Percentiles rank a stretch among this genome's conserved stretches.
Evolutionary conservation across 2,888 invertebrate genomes (phyloP).

Genomic region (Thymelicus acteon): DNA sequence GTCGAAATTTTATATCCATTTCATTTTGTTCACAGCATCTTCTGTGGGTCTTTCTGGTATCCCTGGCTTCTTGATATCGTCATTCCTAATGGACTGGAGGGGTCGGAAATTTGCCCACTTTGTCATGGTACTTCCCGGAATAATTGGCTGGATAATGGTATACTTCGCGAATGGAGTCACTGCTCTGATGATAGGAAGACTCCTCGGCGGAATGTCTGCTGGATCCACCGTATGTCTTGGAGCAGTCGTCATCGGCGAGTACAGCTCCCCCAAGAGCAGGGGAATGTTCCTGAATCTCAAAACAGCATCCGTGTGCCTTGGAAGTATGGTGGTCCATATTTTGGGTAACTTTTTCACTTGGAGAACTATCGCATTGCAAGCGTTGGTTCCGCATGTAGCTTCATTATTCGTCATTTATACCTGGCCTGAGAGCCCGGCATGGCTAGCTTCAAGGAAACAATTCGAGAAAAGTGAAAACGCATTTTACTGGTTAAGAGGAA

Average conservation of each 20-base stretch:
- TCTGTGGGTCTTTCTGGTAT: conserved; percentile 53
- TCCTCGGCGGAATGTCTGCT: conserved; percentile 55
- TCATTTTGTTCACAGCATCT: conserved; percentile 53
- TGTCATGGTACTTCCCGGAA: conserved; percentile 55
- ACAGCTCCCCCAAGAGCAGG: conserved; percentile 59
- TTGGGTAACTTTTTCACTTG: conserved; percentile 54
- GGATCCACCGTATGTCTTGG: conserved; percentile 56
- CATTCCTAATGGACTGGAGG: conserved; percentile 56
- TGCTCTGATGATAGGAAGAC: conserved; percentile 54
- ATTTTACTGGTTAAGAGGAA: conserved; percentile 80
- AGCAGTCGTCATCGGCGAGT: conserved; percentile 66
- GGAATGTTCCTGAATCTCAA: conserved; percentile 65
- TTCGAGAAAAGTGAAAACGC: conserved; percentile 75
- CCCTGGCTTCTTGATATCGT: conserved; percentile 55
- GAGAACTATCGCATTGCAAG: conserved; percentile 55
- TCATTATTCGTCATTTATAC: conserved; percentile 62
- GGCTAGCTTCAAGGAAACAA: conserved; percentile 82
- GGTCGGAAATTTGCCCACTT: conserved; percentile 56
- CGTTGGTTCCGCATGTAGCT: conserved; percentile 51
- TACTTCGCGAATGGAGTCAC: conserved; percentile 52
- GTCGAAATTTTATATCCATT: background rate
- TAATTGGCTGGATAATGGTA: conserved; percentile 57
- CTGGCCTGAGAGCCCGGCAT: conserved; percentile 86
- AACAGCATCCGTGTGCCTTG: conserved; percentile 58
- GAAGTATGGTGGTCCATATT: conserved; percentile 55